Conservation (phyloP, 2,888 invertebrate genomes). For the Nasonovia ribisnigri region DNA sequence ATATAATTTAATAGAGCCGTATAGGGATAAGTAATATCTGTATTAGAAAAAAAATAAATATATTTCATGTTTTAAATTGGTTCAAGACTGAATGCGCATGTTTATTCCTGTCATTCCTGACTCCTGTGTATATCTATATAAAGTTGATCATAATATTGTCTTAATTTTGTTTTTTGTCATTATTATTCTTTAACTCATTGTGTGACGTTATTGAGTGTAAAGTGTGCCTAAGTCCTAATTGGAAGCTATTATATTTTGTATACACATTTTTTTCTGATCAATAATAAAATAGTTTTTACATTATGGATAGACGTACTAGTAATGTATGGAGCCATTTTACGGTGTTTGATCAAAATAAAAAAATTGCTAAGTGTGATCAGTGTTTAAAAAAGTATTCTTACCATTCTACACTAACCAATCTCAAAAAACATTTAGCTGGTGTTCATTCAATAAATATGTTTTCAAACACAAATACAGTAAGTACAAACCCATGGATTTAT, state of each 20-base stretch:
- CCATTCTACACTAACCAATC: too few relatives aligned
- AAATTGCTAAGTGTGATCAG: not conserved
- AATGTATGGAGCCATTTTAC: too few relatives aligned
- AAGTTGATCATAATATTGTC: not conserved
- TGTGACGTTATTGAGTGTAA: not conserved
- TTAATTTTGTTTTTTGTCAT: not conserved
- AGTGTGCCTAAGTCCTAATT: not conserved
- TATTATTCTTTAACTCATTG: conserved; percentile 4
- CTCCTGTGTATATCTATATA: too few relatives aligned
- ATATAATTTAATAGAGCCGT: too few relatives aligned
- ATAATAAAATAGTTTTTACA: not conserved
- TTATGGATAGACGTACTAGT: not conserved
- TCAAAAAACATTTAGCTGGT: not conserved
- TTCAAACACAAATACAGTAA: not conserved
- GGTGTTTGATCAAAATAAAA: too few relatives aligned
- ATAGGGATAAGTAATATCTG: too few relatives aligned
- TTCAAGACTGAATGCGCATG: not conserved
- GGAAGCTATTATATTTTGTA: not conserved
- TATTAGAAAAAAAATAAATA: too few relatives aligned
- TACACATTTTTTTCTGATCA: not conserved
- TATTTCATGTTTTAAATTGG: conserved; percentile 10
- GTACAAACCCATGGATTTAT: not conserved
- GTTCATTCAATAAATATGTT: not conserved
- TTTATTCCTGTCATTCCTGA: not conserved
- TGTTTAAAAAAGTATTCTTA: not conserved